Evolutionary conservation across 2,888 invertebrate genomes (phyloP).

Genomic region (Abscondita cerata): DNA sequence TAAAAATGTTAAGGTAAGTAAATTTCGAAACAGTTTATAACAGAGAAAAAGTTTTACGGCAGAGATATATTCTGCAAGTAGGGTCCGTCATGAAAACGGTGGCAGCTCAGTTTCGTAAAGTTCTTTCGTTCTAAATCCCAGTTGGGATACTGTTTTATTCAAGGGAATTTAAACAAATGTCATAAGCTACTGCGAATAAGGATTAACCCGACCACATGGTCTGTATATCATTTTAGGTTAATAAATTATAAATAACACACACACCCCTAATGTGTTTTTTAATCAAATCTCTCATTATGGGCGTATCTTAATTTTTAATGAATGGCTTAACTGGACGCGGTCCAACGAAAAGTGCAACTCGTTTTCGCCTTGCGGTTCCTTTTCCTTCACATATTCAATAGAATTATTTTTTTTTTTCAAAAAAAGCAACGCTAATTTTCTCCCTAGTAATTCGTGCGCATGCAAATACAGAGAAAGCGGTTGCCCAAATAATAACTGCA

Average conservation of each 20-base stretch:
- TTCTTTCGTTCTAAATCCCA: slow-evolving; percentile 33
- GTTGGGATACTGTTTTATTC: slow-evolving; percentile 37
- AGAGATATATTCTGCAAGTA: slow-evolving; percentile 14
- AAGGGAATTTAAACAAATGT: slow-evolving; percentile 34
- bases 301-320: slow-evolving; percentile 59
- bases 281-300: slow-evolving; percentile 59
- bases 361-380: slow-evolving; percentile 4
- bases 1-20: slow-evolving; percentile 11
- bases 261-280: slow-evolving; percentile 58
- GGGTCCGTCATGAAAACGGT: slow-evolving; percentile 27
- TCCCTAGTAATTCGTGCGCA: slow-evolving; percentile 54
- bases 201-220: slow-evolving; percentile 40
- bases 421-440: slow-evolving; percentile 50
- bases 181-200: slow-evolving; percentile 34
- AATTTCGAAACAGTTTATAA: slow-evolving; percentile 6
- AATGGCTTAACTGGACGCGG: slow-evolving; percentile 44
- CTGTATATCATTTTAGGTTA: slow-evolving; percentile 41
- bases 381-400: slow-evolving; percentile 1
- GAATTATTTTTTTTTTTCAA: slow-evolving; percentile 19
- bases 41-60: slow-evolving; percentile 5
- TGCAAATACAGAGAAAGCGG: slow-evolving; percentile 55
- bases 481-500: slow-evolving; percentile 59
- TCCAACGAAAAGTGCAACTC: slow-evolving; percentile 25
- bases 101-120: slow-evolving; percentile 30
- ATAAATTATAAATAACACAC: slow-evolving; percentile 48